Evolutionary conservation across 2,113 vertebrate species (phyloP).

Genomic region (Ictidomys tridecemlineatus): DNA sequence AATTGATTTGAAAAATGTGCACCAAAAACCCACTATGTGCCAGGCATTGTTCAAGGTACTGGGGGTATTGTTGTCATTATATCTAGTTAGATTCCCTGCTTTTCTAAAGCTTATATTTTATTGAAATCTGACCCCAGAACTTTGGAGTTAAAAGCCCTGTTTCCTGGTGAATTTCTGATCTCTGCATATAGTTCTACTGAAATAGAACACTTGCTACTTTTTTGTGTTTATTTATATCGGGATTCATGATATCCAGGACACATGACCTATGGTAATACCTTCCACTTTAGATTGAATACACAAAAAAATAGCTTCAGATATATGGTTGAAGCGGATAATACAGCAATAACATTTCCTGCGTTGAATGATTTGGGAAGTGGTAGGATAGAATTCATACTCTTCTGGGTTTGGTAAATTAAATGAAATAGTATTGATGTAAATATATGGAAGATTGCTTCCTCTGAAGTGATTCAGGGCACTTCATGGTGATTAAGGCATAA

Average conservation of each 20-base stretch:
- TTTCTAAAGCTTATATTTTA: slow-evolving; percentile 40
- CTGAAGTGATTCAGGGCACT: slow-evolving; percentile 29
- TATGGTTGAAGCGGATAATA: slow-evolving; percentile 38
- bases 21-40: slow-evolving; percentile 43
- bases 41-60: neutral
- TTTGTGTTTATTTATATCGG: slow-evolving; percentile 61
- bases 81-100: neutral
- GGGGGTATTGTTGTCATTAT: neutral
- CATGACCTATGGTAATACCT: slow-evolving; percentile 20
- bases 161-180: slow-evolving; percentile 63
- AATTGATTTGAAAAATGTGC: slow-evolving; percentile 56
- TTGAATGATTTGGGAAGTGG: slow-evolving; percentile 33
- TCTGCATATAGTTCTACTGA: slow-evolving; percentile 45
- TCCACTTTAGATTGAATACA: slow-evolving; percentile 41
- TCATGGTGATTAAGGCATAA: slow-evolving; percentile 53
- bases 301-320: slow-evolving; percentile 35
- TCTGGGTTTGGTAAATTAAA: slow-evolving; percentile 28
- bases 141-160: slow-evolving; percentile 50
- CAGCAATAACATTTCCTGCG: slow-evolving; percentile 18
- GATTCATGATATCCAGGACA: slow-evolving; percentile 29
- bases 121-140: slow-evolving; percentile 51
- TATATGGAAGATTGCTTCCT: neutral
- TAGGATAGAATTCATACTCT: slow-evolving; percentile 48
- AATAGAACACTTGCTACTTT: slow-evolving; percentile 55
- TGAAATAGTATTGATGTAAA: slow-evolving; percentile 46